Evolutionary conservation across 2,113 vertebrate genomes (phyloP).

Genomic region (Triplophysa tibetana): DNA sequence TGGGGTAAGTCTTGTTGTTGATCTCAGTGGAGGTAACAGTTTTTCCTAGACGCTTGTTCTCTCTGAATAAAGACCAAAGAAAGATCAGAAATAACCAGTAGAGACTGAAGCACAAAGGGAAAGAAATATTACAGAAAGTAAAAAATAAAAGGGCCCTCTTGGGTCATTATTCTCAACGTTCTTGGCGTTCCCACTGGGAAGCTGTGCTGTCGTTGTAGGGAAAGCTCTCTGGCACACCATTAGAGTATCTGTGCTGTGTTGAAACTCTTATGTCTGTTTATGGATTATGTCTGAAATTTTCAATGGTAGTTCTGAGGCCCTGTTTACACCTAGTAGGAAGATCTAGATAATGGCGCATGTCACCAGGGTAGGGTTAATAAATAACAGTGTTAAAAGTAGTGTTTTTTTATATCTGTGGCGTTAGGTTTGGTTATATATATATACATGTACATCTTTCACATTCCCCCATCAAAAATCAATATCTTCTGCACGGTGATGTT

Average conservation of each 20-base stretch:
- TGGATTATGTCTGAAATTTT: slow-evolving; percentile 44
- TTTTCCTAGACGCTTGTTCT: slow-evolving; percentile 48
- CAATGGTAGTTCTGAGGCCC: slow-evolving; percentile 37
- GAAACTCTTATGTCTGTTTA: slow-evolving; percentile 18
- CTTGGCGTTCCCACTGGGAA: slow-evolving; percentile 46
- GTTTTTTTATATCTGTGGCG: no score
- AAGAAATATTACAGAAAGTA: slow-evolving; percentile 47
- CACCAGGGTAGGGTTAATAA: no score
- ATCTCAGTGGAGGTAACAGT: slow-evolving; percentile 56
- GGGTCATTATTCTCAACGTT: slow-evolving; percentile 52
- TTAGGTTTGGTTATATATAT: no score
- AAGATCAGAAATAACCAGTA: slow-evolving; percentile 49
- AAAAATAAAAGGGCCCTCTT: slow-evolving; percentile 39
- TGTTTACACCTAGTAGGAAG: no score
- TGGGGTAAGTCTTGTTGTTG: slow-evolving; percentile 53
- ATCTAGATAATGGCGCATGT: no score
- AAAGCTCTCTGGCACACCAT: slow-evolving; percentile 56
- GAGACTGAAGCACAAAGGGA: slow-evolving; percentile 60
- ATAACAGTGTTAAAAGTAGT: no score
- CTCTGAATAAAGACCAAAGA: slow-evolving; percentile 43
- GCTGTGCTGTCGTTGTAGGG: slow-evolving; percentile 31
- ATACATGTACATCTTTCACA: no score
- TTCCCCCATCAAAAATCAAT: no score
- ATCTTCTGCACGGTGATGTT: no score
- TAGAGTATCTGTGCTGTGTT: slow-evolving; percentile 33